A percentile compares a stretch with the other conserved stretches of the same genome.
phyloP scores from a whole-genome alignment of 2,888 invertebrate species.

The Aspidiotus destructor region DNA sequence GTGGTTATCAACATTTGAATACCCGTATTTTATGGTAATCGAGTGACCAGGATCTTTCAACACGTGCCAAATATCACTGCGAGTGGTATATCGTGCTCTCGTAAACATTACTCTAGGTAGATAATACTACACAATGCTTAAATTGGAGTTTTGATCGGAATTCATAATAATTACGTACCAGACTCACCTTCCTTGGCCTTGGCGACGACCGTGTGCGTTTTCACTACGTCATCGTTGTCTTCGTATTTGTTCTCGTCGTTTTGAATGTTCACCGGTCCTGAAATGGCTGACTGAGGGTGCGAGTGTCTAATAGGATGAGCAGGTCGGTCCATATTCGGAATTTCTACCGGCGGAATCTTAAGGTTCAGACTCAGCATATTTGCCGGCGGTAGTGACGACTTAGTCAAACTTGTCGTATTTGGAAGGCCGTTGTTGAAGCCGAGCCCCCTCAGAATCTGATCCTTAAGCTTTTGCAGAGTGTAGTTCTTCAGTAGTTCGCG shows the following conservation, averaged over 20 bases:
- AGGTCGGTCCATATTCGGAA: no score
- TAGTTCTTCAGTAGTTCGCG: not conserved
- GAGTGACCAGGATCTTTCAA: no score
- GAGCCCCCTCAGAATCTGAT: not conserved
- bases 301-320: not conserved
- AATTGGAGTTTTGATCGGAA: no score
- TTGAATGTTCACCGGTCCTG: not conserved
- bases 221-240: slow-evolving; percentile 57
- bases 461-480: not conserved
- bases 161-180: no score
- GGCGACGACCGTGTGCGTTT: slow-evolving; percentile 57
- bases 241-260: slow-evolving; percentile 42
- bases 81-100: no score
- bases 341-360: no score
- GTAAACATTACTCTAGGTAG: no score
- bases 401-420: not conserved
- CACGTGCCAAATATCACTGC: no score
- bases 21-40: no score
- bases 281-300: not conserved
- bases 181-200: slow-evolving; percentile 48
- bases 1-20: no score
- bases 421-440: not conserved
- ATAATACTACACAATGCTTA: no score
- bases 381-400: not conserved
- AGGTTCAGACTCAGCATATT: not conserved